These are phyloP conservation scores for Drosophila fungiperda DNA, from an alignment of 2,888 invertebrate genomes.

Conservation along the genomic window DNA sequence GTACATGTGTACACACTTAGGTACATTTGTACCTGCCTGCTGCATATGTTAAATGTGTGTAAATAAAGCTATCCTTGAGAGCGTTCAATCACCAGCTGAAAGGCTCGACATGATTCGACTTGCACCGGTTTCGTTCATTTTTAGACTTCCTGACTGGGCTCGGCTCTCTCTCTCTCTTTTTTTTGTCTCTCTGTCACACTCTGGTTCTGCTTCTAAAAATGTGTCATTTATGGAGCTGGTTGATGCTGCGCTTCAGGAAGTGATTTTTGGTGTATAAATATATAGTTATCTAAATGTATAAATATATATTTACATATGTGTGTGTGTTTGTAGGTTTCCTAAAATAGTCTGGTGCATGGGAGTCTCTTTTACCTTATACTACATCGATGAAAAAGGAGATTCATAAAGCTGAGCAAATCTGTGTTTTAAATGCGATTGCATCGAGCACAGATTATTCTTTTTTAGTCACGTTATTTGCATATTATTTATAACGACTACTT, in stretches of 20 bases:
- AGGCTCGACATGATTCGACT: conserved; percentile 12
- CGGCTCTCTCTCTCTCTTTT: conserved; percentile 28
- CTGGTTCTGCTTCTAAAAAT: conserved; percentile 53
- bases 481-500: neutral
- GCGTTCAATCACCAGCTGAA: conserved; percentile 71
- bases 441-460: neutral
- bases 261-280: conserved; percentile 3
- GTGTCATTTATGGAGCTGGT: conserved; percentile 64
- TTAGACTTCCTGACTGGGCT: conserved; percentile 68
- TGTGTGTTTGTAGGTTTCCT: conserved; percentile 27
- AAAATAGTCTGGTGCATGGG: conserved; percentile 52
- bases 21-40: neutral
- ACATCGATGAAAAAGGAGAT: neutral
- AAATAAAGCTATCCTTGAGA: conserved; percentile 66
- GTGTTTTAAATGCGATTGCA: neutral
- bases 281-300: neutral
- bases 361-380: neutral
- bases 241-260: conserved; percentile 31
- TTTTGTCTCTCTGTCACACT: neutral
- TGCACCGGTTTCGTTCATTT: conserved; percentile 53
- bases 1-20: neutral
- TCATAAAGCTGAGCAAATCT: neutral
- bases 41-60: conserved; percentile 18
- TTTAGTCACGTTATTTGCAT: neutral
- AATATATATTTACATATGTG: neutral